Evolutionary conservation across 1,140 invertebrate species (phyloP), one percentile per base, ranked within the genome.

Genomic region (Drosophila obscura): DNA sequence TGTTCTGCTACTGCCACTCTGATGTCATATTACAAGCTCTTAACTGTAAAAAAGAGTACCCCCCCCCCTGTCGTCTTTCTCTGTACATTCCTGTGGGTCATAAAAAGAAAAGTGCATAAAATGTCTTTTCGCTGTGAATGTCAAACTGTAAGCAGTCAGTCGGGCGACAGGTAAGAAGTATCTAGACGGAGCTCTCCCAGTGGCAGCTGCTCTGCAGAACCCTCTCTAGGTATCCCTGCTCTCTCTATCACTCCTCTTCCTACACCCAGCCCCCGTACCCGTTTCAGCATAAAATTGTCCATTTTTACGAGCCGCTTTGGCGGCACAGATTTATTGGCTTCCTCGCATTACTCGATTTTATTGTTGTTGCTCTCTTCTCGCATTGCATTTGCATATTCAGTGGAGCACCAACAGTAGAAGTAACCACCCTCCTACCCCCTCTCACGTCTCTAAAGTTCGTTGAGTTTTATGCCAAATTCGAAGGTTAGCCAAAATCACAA

Each of bases 261-360:
- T 16, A 16, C 16, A 16, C 19, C 19, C 19, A 19, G 19, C 13
- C 4, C 11, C 13, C 44, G 7, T 11, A 16, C 13, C 11, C 6
- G 22, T 39, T 48, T 41, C 64, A 55, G 49, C 65, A 69, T 71
- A 71, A 80, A 80, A 63, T 75, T 74, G 71, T 80, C 50, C 55
- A 53, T 52, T 80, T 80, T 80, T 80, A 80, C 77, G 77, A 80
- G 61, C 72, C 72, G 63, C 69, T 73, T 62, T 77, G 73, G 57
- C 74, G 74, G 64, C 59, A 60, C 75, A 78, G 62, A 79, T 79
- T 79, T 79, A 79, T 79, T 73, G 76, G 68, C 76, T 67, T 78
- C 56, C 67, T 77, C 60, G 66, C 45, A 60, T 61, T 58, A 63
- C 67, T 77, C 61, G 57, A 79, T 79, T 79, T 73, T 67, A 79